phyloP scores from a whole-genome alignment of 2,888 invertebrate species.

The Stictocephala bisonia region DNA sequence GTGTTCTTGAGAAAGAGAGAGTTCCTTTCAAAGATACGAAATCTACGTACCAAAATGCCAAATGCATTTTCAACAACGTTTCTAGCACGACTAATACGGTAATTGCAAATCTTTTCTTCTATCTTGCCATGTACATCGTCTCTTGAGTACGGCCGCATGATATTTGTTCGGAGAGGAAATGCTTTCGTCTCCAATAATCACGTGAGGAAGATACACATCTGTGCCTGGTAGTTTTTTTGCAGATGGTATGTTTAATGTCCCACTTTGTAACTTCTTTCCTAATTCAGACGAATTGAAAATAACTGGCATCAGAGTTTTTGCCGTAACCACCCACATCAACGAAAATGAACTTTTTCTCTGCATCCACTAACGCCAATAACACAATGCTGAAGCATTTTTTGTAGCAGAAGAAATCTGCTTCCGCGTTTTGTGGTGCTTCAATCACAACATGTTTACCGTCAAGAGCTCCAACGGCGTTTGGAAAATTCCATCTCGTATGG shows the following conservation, averaged over 20 bases:
- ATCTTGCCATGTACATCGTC: slow-evolving; percentile 22
- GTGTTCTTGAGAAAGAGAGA: slow-evolving; percentile 6
- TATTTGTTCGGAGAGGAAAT: slow-evolving; percentile 46
- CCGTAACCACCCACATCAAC: slow-evolving; percentile 45
- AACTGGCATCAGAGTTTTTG: slow-evolving; percentile 38
- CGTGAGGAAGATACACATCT: slow-evolving; percentile 20
- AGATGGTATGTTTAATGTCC: slow-evolving; percentile 53
- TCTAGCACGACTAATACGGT: slow-evolving; percentile 36
- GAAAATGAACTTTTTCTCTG: slow-evolving; percentile 47
- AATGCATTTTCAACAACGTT: slow-evolving; percentile 43
- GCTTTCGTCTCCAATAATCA: slow-evolving; percentile 52
- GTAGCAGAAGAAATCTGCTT: no score
- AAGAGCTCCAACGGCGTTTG: slow-evolving; percentile 40
- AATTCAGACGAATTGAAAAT: slow-evolving; percentile 37
- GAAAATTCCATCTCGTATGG: no score
- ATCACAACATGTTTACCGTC: slow-evolving; percentile 44
- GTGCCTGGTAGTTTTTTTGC: slow-evolving; percentile 53
- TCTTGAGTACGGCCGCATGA: slow-evolving; percentile 51
- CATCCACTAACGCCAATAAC: slow-evolving; percentile 41
- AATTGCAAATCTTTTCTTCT: slow-evolving; percentile 40
- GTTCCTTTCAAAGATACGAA: no score
- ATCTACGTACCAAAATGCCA: slow-evolving; percentile 32
- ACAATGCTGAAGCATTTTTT: slow-evolving; percentile 46
- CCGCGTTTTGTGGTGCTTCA: slow-evolving; percentile 39
- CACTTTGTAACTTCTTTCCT: slow-evolving; percentile 8